Evolutionary conservation across 2,797 vertebrate genomes (phyloP).

Genomic region (Parauchenoglanis ngamensis): DNA sequence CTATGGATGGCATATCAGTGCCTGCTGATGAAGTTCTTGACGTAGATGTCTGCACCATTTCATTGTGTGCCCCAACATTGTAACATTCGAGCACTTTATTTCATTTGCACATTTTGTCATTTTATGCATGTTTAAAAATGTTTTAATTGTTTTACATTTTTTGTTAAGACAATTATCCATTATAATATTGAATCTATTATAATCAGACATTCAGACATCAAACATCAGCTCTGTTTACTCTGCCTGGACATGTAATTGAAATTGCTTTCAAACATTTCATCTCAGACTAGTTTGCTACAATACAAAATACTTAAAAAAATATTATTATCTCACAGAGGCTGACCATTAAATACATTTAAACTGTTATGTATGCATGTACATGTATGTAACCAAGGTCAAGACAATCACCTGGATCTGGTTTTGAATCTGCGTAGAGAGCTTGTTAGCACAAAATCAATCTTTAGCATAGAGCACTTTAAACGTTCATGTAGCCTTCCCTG

Average conservation of each 20-base stretch:
- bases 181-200: neutral
- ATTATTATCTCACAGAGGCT: neutral
- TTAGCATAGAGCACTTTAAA: slow-evolving; percentile 54
- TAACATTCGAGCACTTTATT: slow-evolving; percentile 24
- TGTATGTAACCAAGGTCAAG: neutral
- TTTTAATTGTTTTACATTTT: neutral
- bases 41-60: slow-evolving; percentile 23
- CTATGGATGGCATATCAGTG: slow-evolving; percentile 1
- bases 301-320: neutral
- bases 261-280: neutral
- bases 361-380: neutral
- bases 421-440: slow-evolving; percentile 1
- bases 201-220: slow-evolving; percentile 6
- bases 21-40: slow-evolving; percentile 25
- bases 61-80: slow-evolving; percentile 34
- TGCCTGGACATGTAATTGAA: neutral
- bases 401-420: neutral
- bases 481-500: slow-evolving; percentile 17
- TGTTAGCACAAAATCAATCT: slow-evolving; percentile 19
- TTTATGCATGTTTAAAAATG: neutral
- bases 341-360: neutral
- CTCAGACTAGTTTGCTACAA: neutral
- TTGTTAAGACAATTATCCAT: neutral
- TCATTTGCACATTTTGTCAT: neutral
- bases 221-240: neutral